phyloP scores from a whole-genome alignment of 2,797 vertebrate species.

The Micropoecilia bifurca region DNA sequence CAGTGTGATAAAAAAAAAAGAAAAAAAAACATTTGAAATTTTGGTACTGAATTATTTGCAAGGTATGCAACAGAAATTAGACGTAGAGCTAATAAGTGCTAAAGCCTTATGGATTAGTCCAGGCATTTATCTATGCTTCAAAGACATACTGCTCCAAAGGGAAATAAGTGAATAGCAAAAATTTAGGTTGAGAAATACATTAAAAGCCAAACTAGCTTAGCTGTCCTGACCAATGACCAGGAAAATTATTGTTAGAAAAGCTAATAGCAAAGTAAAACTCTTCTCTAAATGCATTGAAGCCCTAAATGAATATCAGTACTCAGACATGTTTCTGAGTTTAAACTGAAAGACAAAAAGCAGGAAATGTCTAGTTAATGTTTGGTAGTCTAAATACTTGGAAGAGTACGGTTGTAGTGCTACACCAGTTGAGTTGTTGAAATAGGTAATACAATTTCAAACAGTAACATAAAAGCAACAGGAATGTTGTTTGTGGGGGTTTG shows the following conservation, averaged over 20 bases:
- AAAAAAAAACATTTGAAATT: too few relatives aligned
- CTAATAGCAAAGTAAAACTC: too few relatives aligned
- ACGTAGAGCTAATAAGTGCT: neutral
- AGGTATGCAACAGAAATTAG: neutral
- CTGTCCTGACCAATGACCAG: too few relatives aligned
- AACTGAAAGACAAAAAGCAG: neutral
- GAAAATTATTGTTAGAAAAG: too few relatives aligned
- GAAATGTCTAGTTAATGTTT: neutral
- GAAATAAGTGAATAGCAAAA: neutral
- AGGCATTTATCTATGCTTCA: neutral
- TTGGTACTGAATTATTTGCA: neutral
- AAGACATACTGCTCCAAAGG: neutral
- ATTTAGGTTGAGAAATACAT: too few relatives aligned
- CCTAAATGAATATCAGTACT: neutral
- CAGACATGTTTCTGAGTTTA: neutral
- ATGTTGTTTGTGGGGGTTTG: neutral
- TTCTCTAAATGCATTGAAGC: too few relatives aligned
- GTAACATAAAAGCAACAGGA: neutral
- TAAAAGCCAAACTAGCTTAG: too few relatives aligned
- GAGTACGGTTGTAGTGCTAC: neutral
- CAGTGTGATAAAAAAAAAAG: neutral
- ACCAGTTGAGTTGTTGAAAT: neutral
- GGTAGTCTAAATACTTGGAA: neutral
- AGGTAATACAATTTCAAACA: neutral
- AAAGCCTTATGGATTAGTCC: neutral